Conservation (phyloP, 2,888 invertebrate species). For the Darwinula stevensoni region DNA sequence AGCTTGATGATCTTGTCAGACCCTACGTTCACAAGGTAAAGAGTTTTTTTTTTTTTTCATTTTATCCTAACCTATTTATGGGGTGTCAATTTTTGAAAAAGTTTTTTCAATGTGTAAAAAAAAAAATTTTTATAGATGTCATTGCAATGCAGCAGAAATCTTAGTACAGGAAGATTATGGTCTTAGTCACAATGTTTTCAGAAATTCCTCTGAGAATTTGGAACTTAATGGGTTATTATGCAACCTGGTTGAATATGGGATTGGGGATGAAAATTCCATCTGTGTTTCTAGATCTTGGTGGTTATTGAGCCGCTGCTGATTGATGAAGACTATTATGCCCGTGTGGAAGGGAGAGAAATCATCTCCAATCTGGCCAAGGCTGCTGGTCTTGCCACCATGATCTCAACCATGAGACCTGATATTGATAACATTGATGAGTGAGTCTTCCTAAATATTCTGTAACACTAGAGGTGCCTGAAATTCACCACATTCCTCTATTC, state of each 20-base stretch:
- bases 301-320: conserved; percentile 95
- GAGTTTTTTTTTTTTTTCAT: conserved; percentile 6
- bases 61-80: conserved; percentile 4
- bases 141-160: too few species aligned
- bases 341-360: conserved; percentile 96
- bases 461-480: background rate
- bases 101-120: background rate
- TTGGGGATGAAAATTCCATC: too few species aligned
- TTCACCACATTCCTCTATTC: conserved; percentile 3
- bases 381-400: conserved; percentile 97
- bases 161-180: too few species aligned
- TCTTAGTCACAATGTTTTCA: too few species aligned
- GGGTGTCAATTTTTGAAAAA: too few species aligned
- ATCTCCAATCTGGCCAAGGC: conserved; percentile 98
- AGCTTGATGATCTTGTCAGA: conserved; percentile 87
- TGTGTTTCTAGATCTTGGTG: conserved; percentile 42
- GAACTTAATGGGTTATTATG: too few species aligned
- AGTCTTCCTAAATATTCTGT: conserved; percentile 5
- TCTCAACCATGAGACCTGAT: conserved; percentile 98
- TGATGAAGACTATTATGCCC: conserved; percentile 98
- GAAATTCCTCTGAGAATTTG: too few species aligned
- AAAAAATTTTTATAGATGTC: too few species aligned
- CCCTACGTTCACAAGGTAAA: conserved; percentile 89
- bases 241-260: too few species aligned
- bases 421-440: conserved; percentile 93